Base-by-base conservation (phyloP, 2,113 vertebrate species). In the Nannospalax galili region DNA sequence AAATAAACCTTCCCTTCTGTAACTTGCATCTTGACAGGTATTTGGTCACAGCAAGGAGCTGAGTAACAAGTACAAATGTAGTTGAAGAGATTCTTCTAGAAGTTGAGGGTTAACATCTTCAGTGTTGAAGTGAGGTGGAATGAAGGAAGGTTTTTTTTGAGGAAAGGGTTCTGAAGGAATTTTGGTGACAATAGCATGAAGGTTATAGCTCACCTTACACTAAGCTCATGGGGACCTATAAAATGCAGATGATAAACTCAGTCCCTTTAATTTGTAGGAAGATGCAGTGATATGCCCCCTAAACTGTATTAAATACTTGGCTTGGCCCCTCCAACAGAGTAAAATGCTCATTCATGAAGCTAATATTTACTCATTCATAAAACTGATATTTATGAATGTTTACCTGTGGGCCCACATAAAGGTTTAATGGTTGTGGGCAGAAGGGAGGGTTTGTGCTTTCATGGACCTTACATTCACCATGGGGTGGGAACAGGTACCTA, bases 121-220 rank as follows among this genome's bases (percentile, higher is more conserved):
- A 56, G 1, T 84, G 28, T 62, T 80, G 65, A 86, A 19, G 2
- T 32, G 80, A 37, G 42, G 70, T 88, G 32, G 40, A 89, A 84
- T 88, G 67, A 72, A 42, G 32, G n/a, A 86, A 64, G 11, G 3
- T 92, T 93, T 92, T 52, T n/a, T 62, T 11, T 75, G 42, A 84
- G 72, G 74, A 90, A 64, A 91, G 28, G 0, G 26, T 77, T 91
- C 94, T 67, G 56, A 84, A 74, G 20, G 73, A 70, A 84, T 96
- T 70, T 35, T 67, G 20, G 32, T 45, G 72, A 84, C 62, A 62
- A 75, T 5, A 37, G 32, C 81, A 37, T 72, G 17, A 16, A 73
- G 74, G 72, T 94, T 78, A 64, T 22, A 37, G 85, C 14, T 72
- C 62, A 79, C 64, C 1, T 62, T 24, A 72, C 7, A 52, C 7